Evolutionary conservation across 2,113 vertebrate genomes (phyloP), one percentile per base, ranked within the genome.

Genomic region (Oreamnos americanus): DNA sequence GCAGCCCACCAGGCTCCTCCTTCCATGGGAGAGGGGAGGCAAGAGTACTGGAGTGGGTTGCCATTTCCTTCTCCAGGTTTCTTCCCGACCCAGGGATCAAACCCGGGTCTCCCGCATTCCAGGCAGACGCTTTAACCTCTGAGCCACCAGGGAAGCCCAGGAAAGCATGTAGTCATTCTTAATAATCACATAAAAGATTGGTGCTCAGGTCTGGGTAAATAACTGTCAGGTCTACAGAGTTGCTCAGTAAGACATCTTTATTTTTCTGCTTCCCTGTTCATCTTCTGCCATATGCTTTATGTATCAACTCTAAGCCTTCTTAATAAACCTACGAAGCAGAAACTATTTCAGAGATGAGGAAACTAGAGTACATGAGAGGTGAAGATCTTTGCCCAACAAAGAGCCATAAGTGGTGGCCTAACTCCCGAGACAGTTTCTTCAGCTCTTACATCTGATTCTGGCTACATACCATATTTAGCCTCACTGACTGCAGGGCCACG

Each of bases 41-140:
- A 58, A 58, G 57, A 58, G 25, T 26, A 58, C 25, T 58, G 10
- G 57, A 58, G 25, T 12, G 4, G 4, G 25, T 26, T 58, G 25
- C 57, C 57, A 58, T 58, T 58, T 58, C 57, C 25, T 58, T 58
- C 57, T 58, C 57, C 25, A 58, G 25, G 10, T 58, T 10, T 58
- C 47, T 49, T 58, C 10, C 57, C 0, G 4, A 58, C 57, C 10
- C 25, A 58, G 57, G 57, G 23, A 11, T 11, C 10, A 10, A 58
- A 58, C 23, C 57, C 1, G 0, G 23, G 10, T 58, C 25, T 58
- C 57, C 25, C 0, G 2, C 10, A 11, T 26, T 58, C 25, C 57
- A 58, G 25, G 25, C 57, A 58, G 57, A 58, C 0, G 10, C 57
- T 58, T 58, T 26, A 58, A 58, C 57, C 57, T 57, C 21, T 26